These are phyloP conservation scores for Forpus xanthops DNA, from an alignment of 2,797 vertebrate genomes.

Conservation along the genomic window DNA sequence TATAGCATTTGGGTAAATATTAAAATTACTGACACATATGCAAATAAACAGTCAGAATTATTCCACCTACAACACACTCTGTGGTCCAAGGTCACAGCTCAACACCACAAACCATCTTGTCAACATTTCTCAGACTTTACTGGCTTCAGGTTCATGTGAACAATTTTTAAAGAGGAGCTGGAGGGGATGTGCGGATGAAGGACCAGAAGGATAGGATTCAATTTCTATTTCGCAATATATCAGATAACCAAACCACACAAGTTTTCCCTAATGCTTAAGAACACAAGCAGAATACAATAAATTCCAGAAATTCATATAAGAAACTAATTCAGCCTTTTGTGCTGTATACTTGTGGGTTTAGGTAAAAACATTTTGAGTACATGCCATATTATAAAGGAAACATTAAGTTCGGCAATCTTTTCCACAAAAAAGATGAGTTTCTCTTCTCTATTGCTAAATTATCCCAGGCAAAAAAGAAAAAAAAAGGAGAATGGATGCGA, in stretches of 20 bases:
- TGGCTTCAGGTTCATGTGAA: not conserved
- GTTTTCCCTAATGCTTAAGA: not conserved
- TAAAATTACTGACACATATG: not conserved
- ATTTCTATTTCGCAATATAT: not conserved
- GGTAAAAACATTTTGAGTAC: not conserved
- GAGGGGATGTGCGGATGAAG: accelerated
- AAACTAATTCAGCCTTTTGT: not conserved
- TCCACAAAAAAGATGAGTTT: not conserved
- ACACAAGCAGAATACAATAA: not conserved
- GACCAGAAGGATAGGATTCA: not conserved
- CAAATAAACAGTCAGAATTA: not conserved
- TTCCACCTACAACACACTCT: not conserved
- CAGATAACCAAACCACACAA: not conserved
- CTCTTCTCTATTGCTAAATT: not conserved
- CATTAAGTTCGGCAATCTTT: not conserved
- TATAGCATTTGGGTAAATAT: not conserved
- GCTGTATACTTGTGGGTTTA: not conserved
- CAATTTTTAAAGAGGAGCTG: not conserved
- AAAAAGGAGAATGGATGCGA: not conserved
- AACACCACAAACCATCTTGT: not conserved
- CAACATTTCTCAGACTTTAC: not conserved
- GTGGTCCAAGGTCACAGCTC: not conserved
- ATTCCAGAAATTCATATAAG: not conserved
- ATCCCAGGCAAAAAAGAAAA: not conserved
- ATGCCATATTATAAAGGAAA: not conserved